Evolutionary conservation across 2,113 vertebrate species (phyloP), one percentile per base, ranked within the genome.

Genomic region (Malaclemys terrapin): DNA sequence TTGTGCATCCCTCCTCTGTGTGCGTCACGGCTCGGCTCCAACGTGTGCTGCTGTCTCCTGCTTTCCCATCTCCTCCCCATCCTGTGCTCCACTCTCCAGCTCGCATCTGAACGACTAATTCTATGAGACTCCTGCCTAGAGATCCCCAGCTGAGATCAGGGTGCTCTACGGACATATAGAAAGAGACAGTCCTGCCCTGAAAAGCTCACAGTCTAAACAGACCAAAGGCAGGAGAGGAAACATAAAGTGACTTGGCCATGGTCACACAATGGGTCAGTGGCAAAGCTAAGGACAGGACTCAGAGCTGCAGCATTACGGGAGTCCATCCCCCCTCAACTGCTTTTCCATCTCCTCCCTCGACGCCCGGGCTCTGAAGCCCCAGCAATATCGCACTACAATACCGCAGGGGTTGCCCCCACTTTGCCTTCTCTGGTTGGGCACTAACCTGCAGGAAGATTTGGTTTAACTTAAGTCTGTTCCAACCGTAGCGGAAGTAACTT

Each of bases 231-330:
- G 0, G 0, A 2, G 72, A 42, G 42, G 8, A 29, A 69, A 89
- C 62, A 56, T 35, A 47, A 52, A 91, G 38, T 45, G 50, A 14
- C 47, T 4, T 5, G 24, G 42, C 25, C 45, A 13, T 65, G 25
- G 80, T 31, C 6, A 0, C 76, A 1, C 17, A 20, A 57, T 0
- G 0, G 22, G 56, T 2, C 1, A 0, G n/a, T 24, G 47, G 45
- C 1, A 4, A 65, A 69, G 42, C 35, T 0, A 20, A 31, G 72
- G 54, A 57, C 35, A 57, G 69, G 91, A 72, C 6, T 57, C 5
- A 3, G 12, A 2, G 42, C 19, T 24, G 29, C 59, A 31, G 29
- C 12, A 16, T 62, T 62, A 8, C 6, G 6, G 59, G 59, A 82
- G 80, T 79, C 27, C 0, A 54, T 16, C 80, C 25, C 78, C 38